Base-by-base conservation (phyloP, 2,797 vertebrate species). In the Macropus fuliginosus region DNA sequence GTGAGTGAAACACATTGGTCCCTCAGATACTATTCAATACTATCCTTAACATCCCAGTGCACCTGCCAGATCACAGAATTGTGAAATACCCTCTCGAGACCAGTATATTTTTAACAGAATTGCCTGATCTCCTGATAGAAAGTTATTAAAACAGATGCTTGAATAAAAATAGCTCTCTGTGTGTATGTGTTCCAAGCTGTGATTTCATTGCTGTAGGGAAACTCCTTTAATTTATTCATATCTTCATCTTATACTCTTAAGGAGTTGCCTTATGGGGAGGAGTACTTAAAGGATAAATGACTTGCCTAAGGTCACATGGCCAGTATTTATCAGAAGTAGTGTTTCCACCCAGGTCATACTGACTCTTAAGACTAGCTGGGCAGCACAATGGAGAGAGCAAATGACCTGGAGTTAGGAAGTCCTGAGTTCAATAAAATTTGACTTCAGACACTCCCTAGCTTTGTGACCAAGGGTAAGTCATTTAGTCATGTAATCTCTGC, bases 71-170 rank as follows among this genome's bases (percentile, higher is more conserved):
- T 56, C 50, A 94, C 93, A 96, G 28, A 9, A 92, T 89, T 94
- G 93, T 91, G 5, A 91, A 87, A 57, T 90, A 93, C 54, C 93
- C 12, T 94, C 57, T 94, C 62, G 87, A 89, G 56, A 27, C 94
- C 92, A 93, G 3, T 91, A 34, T 92, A 10, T 94, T 95, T 94
- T 94, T 56, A 62, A 91, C 59, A 94, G 81, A 93, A 93, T 92
- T 92, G 5, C 3, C 74, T 96, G 87, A 93, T 95, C 55, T 97
- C 87, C 92, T 29, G 90, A 66, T 92, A 16, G n/a, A 91, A 92
- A 91, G 13, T 89, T 91, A 92, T 92, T 54, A 92, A 91, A 93
- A 57, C 54, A 92, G 74, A 87, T 50, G 74, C 2, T 90, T 55
- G 1, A 54, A 66, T 27, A 95, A 87, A 93, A 90, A 52, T 50